Evolutionary conservation across 2,113 vertebrate species (phyloP).

Genomic region (Pelecanoides urinatrix): DNA sequence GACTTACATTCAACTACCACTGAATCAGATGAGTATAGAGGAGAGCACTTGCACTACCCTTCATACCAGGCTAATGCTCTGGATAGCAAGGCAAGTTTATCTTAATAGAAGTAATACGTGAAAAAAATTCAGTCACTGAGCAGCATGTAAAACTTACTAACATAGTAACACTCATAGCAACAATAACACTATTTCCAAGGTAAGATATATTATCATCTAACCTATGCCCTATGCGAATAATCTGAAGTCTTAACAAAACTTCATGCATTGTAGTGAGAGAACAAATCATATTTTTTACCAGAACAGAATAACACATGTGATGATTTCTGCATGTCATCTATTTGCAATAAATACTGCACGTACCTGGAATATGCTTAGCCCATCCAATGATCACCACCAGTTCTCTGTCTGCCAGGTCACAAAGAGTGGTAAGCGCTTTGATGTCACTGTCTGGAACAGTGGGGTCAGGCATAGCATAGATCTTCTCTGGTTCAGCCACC

Average conservation of each 20-base stretch:
- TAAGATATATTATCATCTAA: background rate
- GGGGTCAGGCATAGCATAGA: conserved; percentile 99
- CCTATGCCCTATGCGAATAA: background rate
- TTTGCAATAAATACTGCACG: background rate
- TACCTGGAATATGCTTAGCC: conserved; percentile 99
- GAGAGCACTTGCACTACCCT: background rate
- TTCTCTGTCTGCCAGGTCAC: conserved; percentile 96
- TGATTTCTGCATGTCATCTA: background rate
- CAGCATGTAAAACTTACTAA: background rate
- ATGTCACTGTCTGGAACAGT: conserved; percentile 98
- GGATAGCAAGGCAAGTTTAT: background rate
- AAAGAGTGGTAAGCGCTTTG: conserved; percentile 98
- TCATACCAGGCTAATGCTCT: background rate
- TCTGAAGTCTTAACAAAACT: background rate
- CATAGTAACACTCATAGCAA: background rate
- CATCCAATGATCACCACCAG: conserved; percentile 99
- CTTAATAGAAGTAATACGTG: background rate
- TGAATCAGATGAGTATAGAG: background rate
- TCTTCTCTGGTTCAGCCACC: conserved; percentile 99
- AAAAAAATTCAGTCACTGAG: background rate
- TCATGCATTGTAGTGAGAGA: background rate
- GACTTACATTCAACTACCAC: background rate
- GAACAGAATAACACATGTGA: fast-evolving
- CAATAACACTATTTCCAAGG: background rate
- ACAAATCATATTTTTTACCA: background rate